phyloP scores from a whole-genome alignment of 2,888 invertebrate species.

The Mamestra brassicae region DNA sequence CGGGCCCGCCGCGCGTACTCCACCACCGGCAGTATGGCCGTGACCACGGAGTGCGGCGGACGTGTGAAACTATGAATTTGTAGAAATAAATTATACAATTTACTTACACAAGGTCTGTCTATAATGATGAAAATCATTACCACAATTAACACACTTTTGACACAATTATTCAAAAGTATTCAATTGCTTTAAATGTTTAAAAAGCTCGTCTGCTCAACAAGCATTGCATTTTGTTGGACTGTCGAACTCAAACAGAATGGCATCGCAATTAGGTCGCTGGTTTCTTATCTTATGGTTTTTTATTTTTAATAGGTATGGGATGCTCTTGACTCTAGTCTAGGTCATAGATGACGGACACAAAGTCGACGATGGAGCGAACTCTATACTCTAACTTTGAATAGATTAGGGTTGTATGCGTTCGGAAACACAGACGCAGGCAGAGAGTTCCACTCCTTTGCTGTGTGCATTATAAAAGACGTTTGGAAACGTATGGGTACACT shows the following conservation, averaged over 20 bases:
- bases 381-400: no score
- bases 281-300: background rate
- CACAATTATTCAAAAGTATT: background rate
- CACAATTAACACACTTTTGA: background rate
- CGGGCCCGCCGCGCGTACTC: constrained; percentile 40
- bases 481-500: no score
- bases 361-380: no score
- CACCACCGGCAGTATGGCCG: constrained; percentile 52
- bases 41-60: constrained; percentile 37
- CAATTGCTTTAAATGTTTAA: background rate
- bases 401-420: no score
- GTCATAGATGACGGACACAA: no score
- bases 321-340: background rate
- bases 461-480: no score
- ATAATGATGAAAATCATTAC: background rate
- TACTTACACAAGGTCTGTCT: background rate
- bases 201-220: background rate
- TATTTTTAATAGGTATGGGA: background rate
- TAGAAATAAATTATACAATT: background rate
- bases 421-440: no score
- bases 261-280: background rate
- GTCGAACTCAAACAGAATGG: background rate
- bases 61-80: background rate
- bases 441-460: no score
- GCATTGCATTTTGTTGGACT: background rate